Base-by-base conservation (phyloP, 2,113 vertebrate genomes). In the Solea senegalensis region DNA sequence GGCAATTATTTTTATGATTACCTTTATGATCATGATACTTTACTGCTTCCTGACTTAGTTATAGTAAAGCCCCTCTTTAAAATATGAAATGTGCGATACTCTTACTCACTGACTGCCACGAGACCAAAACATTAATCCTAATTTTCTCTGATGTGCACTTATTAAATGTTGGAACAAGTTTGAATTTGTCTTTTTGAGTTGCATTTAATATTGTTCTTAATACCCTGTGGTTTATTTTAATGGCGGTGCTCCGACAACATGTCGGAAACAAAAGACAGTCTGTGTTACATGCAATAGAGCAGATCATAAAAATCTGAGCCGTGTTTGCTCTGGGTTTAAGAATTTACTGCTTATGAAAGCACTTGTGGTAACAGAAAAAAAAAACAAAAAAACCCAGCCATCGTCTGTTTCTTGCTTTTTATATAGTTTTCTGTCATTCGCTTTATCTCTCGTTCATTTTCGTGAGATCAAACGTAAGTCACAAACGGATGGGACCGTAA, bases 401-500 rank as follows among this genome's bases (percentile, higher is more conserved):
- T 27, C 1, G 2, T 74, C 50, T 65, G 40, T 69, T 41, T 74
- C 27, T 3, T 1, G 2, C 34, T 70, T 67, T 60, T 44, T 57
- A 60, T 74, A 10, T 56, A 27, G 69, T 44, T 65, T 60, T 61
- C 74, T 70, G 66, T 79, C 70, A 4, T 50, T n/a, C 14, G 51
- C 53, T 72, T 75, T 70, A 26, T 71, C 52, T 59, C 44, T 51
- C 26, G 21, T 40, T 74, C 44, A 11, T 21, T 65, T 74, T 80
- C 26, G 46, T 14, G 10, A 65, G 60, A 82, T 78, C 64, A 72
- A 80, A 89, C 91, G 88, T 76, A 89, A 91, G 83, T 82, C 69
- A 26, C 66, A 60, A 81, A 80, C 28, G 9, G 67, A 79, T 79
- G 83, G 61, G 81, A 80, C 66, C 50, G 21, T 68, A 71, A 85